Conservation (phyloP, 2,797 vertebrate genomes). For the Cyprinodon diabolis region DNA sequence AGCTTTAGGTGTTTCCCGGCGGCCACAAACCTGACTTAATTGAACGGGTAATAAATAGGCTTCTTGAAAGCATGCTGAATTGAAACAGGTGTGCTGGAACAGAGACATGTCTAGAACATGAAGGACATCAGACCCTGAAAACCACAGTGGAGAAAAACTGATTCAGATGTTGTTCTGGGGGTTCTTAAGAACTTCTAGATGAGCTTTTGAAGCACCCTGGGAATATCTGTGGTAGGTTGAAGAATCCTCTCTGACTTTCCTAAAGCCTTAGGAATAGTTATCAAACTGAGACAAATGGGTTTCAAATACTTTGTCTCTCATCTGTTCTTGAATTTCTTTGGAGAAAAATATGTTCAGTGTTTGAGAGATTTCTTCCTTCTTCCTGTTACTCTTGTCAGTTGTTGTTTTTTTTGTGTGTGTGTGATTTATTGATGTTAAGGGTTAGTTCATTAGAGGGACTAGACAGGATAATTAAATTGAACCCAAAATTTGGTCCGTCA, state of each 20-base stretch:
- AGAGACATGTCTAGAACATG: background rate
- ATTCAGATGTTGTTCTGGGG: background rate
- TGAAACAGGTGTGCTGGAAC: background rate
- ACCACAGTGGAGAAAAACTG: background rate
- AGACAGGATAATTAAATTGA: background rate
- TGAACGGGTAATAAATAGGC: no score
- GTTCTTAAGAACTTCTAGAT: background rate
- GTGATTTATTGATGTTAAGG: background rate
- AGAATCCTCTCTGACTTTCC: background rate
- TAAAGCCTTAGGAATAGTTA: background rate
- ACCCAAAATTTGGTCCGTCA: background rate
- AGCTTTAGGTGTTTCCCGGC: no score
- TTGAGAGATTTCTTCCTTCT: background rate
- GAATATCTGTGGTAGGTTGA: background rate
- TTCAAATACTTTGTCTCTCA: background rate
- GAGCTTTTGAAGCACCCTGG: background rate
- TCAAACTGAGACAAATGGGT: background rate
- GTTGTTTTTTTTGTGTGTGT: background rate
- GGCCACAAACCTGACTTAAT: no score
- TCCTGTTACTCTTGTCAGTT: background rate
- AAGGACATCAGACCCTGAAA: background rate
- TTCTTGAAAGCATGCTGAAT: no score
- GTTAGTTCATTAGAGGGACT: background rate
- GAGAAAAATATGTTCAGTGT: background rate
- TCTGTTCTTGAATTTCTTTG: background rate